Evolutionary conservation across 1,140 invertebrate genomes (phyloP).

Genomic region (Copidosoma floridanum): DNA sequence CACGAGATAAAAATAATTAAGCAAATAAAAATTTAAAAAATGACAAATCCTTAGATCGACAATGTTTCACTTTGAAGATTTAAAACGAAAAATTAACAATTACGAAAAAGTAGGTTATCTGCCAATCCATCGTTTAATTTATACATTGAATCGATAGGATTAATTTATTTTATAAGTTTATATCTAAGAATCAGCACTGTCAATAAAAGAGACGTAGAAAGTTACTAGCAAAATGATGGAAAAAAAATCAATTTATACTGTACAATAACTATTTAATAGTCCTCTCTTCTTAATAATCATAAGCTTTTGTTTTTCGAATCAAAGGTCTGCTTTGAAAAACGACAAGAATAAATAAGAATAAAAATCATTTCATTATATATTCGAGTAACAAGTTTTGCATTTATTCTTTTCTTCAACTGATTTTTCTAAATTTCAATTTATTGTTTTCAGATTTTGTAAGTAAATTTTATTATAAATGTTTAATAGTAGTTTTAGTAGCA

Average conservation of each 20-base stretch:
- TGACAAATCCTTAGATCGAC: constrained; percentile 17
- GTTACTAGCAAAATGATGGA: constrained; percentile 22
- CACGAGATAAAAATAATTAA: constrained; percentile 15
- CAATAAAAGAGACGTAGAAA: constrained; percentile 20
- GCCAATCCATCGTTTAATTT: constrained; percentile 23
- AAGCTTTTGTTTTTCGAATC: constrained; percentile 22
- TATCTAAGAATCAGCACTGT: constrained; percentile 23
- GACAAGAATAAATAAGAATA: constrained; percentile 27
- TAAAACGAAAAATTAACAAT: background rate
- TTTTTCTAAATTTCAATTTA: background rate
- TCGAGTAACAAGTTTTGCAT: constrained; percentile 11
- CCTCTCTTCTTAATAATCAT: constrained; percentile 30
- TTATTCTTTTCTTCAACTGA: constrained; percentile 12
- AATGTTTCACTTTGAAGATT: constrained; percentile 22
- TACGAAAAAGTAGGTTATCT: constrained; percentile 26
- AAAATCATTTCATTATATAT: constrained; percentile 32
- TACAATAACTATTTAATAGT: constrained; percentile 30
- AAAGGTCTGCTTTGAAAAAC: constrained; percentile 27
- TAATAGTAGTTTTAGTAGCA: background rate
- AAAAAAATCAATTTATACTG: constrained; percentile 28
- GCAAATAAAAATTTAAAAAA: too few relatives aligned
- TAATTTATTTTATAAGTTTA: constrained; percentile 29
- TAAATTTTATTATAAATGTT: background rate
- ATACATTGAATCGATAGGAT: constrained; percentile 17
- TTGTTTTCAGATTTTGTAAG: constrained; percentile 14